phyloP scores from a whole-genome alignment of 2,113 vertebrate genomes.

The Catharus minimus region DNA sequence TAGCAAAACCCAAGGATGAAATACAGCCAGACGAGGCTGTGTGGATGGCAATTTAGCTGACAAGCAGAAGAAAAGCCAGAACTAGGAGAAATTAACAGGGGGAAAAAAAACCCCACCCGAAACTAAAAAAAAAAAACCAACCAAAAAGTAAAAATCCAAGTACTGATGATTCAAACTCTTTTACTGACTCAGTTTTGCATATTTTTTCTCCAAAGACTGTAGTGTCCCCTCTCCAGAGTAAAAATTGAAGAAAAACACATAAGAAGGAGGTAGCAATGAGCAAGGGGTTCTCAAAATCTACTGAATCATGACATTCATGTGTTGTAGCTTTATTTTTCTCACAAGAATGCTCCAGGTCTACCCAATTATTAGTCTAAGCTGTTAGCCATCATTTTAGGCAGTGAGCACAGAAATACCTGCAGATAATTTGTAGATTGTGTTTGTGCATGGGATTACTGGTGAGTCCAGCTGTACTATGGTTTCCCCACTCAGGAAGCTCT shows the following conservation, averaged over 20 bases:
- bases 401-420: neutral
- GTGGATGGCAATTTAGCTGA: neutral
- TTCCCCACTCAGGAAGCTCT: neutral
- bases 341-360: neutral
- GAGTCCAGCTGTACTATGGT: neutral
- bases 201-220: neutral
- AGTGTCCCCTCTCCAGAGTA: neutral
- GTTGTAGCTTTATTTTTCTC: neutral
- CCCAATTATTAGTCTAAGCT: neutral
- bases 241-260: neutral
- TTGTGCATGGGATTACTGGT: neutral
- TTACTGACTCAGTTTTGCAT: neutral
- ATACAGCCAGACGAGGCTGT: neutral
- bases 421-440: neutral
- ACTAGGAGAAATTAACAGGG: neutral
- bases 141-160: neutral
- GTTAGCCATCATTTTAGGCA: neutral
- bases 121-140: accelerated
- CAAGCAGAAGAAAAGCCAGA: neutral
- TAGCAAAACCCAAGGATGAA: neutral
- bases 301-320: neutral
- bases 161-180: neutral
- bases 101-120: accelerated
- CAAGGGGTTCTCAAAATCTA: neutral
- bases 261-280: neutral